phyloP scores from a whole-genome alignment of 2,797 vertebrate genomes.

The Parambassis ranga region DNA sequence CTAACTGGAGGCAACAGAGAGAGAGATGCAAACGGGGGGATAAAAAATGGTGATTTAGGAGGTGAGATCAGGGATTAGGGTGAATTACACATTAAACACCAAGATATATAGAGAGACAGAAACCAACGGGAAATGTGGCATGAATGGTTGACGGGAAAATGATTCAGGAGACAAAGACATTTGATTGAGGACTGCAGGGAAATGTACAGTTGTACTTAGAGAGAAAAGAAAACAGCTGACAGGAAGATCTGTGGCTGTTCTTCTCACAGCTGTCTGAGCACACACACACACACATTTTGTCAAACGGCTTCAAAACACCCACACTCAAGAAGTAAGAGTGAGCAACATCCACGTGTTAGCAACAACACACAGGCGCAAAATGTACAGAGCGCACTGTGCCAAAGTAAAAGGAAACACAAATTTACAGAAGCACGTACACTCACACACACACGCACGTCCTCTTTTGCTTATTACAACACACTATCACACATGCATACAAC shows the following conservation, averaged over 20 bases:
- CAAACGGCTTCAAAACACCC: conserved; percentile 52
- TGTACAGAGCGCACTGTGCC: conserved; percentile 44
- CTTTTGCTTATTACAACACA: background rate
- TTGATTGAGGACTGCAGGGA: conserved; percentile 4
- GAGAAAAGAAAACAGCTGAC: conserved; percentile 63
- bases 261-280: conserved; percentile 59
- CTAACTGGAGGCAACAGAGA: background rate
- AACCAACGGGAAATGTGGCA: background rate
- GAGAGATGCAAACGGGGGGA: conserved; percentile 2
- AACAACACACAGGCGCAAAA: conserved; percentile 33
- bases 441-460: background rate
- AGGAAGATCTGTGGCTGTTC: conserved; percentile 57
- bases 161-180: background rate
- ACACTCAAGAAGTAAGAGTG: conserved; percentile 27
- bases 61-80: conserved; percentile 12
- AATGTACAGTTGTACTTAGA: conserved; percentile 17
- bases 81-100: conserved; percentile 3
- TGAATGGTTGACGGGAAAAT: background rate
- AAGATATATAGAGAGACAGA: background rate
- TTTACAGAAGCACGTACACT: background rate
- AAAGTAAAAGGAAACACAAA: background rate
- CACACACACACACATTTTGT: conserved; percentile 7
- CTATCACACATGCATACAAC: background rate
- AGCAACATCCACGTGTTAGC: conserved; percentile 3
- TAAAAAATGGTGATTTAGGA: background rate